phyloP scores from a whole-genome alignment of 2,888 invertebrate genomes.

The Ectemnius lituratus region DNA sequence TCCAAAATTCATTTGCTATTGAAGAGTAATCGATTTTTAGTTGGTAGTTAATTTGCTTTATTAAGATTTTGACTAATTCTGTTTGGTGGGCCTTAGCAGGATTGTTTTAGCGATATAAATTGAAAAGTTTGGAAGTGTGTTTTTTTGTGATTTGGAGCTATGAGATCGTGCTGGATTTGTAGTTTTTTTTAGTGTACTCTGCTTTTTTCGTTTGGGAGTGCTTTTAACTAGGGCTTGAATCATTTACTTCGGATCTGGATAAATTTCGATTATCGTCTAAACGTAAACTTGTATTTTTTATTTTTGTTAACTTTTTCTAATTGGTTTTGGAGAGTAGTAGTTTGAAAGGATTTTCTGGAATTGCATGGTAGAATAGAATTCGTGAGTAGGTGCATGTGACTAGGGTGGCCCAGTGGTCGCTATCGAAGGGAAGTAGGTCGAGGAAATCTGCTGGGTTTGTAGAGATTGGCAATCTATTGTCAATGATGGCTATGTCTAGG shows the following conservation, averaged over 20 bases:
- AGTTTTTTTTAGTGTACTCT: background rate
- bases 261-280: background rate
- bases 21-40: too few relatives aligned
- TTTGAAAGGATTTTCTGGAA: background rate
- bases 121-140: background rate
- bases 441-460: too few relatives aligned
- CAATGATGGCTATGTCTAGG: background rate
- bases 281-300: too few relatives aligned
- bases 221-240: too few relatives aligned
- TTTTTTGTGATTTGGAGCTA: background rate
- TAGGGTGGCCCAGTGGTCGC: background rate
- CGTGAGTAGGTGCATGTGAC: background rate
- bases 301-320: conserved; percentile 1
- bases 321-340: background rate
- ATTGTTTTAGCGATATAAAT: too few relatives aligned
- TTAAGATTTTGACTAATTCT: too few relatives aligned
- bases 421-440: background rate
- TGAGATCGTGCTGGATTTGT: background rate
- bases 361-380: background rate
- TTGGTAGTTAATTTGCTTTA: too few relatives aligned
- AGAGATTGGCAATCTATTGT: background rate
- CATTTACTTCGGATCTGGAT: too few relatives aligned
- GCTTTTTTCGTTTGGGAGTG: background rate
- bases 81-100: too few relatives aligned
- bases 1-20: too few relatives aligned